Percentiles rank a stretch among this genome's conserved stretches.
Conservation (phyloP, 1,140 invertebrate genomes). For the Pteromalus puparum region DNA sequence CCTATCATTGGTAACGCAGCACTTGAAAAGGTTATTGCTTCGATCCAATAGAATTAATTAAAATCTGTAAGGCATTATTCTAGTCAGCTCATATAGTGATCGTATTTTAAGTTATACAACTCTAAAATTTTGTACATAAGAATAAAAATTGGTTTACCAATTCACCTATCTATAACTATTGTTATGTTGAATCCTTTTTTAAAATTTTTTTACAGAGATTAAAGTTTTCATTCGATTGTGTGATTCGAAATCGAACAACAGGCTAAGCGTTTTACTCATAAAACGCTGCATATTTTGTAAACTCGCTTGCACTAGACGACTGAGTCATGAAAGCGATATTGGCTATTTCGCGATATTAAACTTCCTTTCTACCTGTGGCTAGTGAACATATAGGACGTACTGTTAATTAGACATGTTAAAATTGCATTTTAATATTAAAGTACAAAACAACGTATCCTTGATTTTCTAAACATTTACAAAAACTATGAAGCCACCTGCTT, state of each 20-base stretch:
- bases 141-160: not conserved
- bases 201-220: not conserved
- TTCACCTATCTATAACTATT: too few relatives aligned
- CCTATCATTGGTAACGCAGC: constrained; percentile 66
- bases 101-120: too few relatives aligned
- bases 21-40: constrained; percentile 68
- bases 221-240: not conserved
- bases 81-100: not conserved
- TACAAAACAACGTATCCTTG: not conserved
- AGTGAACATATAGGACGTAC: not conserved
- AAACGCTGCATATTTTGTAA: not conserved
- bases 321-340: not conserved
- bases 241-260: not conserved
- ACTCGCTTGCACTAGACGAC: not conserved
- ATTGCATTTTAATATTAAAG: not conserved
- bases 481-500: not conserved
- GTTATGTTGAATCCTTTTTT: not conserved
- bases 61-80: not conserved
- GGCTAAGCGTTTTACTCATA: not conserved
- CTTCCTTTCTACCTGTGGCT: not conserved
- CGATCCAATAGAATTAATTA: constrained; percentile 61
- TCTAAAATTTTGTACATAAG: not conserved
- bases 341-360: not conserved
- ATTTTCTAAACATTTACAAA: not conserved
- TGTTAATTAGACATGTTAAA: not conserved